Base-by-base conservation (phyloP, 1,140 invertebrate genomes). In the Lordiphosa stackelbergi region DNA sequence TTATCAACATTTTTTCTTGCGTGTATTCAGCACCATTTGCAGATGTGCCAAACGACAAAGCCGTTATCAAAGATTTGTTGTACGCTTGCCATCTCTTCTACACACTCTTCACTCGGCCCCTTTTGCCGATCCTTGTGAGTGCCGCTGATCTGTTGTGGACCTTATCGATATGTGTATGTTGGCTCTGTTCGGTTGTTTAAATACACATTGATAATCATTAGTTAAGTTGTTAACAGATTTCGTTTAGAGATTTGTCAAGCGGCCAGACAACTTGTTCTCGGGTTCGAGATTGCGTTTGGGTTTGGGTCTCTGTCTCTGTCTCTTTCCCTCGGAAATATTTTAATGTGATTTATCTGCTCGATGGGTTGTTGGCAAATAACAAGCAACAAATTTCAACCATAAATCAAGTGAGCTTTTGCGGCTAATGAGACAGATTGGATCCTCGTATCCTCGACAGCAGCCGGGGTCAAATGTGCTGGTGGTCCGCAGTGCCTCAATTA, bases 201-300 rank as follows among this genome's bases (percentile, higher is more conserved):
- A 53, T 63, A 66, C 68, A 66, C 72, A 79, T 74, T 74, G 74
- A 79, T 81, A 81, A 81, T 81, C 74, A 79, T 79, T 79, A 79
- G 74, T 79, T 79, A 81, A 81, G 74, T 81, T 79, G 74, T 79
- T 79, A 79, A 79, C 74, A 71, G 74, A 79, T 79, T 74, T 52
- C 70, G 59, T 61, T 79, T 81, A 74, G 70, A 79, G 74, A 79
- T 79, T 79, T 79, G 74, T 81, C 75, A 81, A 24, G 28, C 28
- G 28, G 28, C 28, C 41, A 41, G 59, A 64, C 61, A 64, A 48
- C 54, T 24, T 52, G 55, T 47, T 65, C 22, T 19, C 36, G 61
- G 41, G 55, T 60, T 19, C 40, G 53, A 38, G 59, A 28, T 5
- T 28, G 24, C 0, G 24, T 28, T 28, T 6, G 24, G 24, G 24